Conservation (phyloP, 2,888 invertebrate genomes). For the Thereva nobilitata region DNA sequence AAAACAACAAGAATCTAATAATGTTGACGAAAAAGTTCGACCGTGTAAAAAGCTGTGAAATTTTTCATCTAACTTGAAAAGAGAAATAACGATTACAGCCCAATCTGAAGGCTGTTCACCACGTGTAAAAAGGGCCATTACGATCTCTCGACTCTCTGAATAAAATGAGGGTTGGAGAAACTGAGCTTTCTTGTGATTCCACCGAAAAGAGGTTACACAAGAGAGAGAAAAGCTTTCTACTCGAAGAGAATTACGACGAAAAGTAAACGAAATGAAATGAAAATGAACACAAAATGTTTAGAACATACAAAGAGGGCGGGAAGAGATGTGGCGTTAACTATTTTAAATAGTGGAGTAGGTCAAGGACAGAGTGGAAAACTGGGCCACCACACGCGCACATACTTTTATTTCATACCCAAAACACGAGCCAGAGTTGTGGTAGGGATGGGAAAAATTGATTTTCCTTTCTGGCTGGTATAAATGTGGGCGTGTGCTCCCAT, state of each 20-base stretch:
- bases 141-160: no score
- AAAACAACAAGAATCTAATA: no score
- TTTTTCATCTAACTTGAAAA: no score
- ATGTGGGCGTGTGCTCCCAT: constrained; percentile 32
- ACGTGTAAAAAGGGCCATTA: no score
- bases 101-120: no score
- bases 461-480: constrained; percentile 16
- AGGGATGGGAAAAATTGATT: constrained; percentile 30
- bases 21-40: no score
- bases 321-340: constrained; percentile 29
- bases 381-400: constrained; percentile 48
- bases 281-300: constrained; percentile 14
- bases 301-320: constrained; percentile 18
- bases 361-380: constrained; percentile 58
- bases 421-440: constrained; percentile 18
- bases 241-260: constrained; percentile 8
- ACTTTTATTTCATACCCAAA: constrained; percentile 19
- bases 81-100: no score
- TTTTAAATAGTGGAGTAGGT: constrained; percentile 56
- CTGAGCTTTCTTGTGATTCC: no score
- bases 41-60: no score
- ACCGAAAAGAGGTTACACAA: no score
- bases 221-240: neutral
- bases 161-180: no score
- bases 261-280: neutral